phyloP scores from a whole-genome alignment of 2,888 invertebrate species.

The Helicoverpa assulta region DNA sequence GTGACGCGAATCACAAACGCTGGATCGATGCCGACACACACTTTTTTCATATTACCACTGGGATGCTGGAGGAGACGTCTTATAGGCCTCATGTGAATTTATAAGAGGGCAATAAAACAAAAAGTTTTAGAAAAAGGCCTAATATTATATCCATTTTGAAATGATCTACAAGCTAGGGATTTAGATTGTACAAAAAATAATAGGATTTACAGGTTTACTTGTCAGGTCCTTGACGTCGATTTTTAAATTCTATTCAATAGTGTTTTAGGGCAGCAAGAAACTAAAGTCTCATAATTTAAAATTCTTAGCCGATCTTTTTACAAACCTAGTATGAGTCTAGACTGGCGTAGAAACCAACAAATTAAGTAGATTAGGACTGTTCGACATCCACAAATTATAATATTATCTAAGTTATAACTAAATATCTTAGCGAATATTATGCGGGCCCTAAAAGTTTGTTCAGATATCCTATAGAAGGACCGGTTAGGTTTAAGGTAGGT shows the following conservation, averaged over 20 bases:
- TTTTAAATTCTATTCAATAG: neutral
- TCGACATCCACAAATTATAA: slow-evolving; percentile 26
- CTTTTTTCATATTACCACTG: slow-evolving; percentile 61
- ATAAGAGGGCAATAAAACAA: slow-evolving; percentile 7
- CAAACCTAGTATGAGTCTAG: slow-evolving; percentile 28
- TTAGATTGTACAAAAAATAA: too few species aligned
- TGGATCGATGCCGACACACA: slow-evolving; percentile 78
- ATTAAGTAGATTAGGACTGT: slow-evolving; percentile 35
- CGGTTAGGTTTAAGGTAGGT: neutral
- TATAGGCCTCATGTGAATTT: slow-evolving; percentile 20
- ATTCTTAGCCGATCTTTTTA: neutral
- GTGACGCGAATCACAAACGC: slow-evolving; percentile 86
- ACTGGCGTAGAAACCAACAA: slow-evolving; percentile 13
- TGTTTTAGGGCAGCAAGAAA: neutral
- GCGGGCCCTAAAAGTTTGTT: slow-evolving; percentile 28
- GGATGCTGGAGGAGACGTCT: slow-evolving; percentile 51
- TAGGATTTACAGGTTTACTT: too few species aligned
- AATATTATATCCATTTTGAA: neutral
- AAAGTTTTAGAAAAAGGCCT: neutral
- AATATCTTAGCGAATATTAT: slow-evolving; percentile 47
- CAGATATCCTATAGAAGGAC: slow-evolving; percentile 27
- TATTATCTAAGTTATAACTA: slow-evolving; percentile 39
- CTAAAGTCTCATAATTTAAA: neutral
- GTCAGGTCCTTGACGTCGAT: too few species aligned
- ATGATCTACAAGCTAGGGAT: neutral